A percentile compares a stretch with the other conserved stretches of the same genome.
Conservation (phyloP, 2,797 vertebrate genomes). For the Loris lydekkerianus region DNA sequence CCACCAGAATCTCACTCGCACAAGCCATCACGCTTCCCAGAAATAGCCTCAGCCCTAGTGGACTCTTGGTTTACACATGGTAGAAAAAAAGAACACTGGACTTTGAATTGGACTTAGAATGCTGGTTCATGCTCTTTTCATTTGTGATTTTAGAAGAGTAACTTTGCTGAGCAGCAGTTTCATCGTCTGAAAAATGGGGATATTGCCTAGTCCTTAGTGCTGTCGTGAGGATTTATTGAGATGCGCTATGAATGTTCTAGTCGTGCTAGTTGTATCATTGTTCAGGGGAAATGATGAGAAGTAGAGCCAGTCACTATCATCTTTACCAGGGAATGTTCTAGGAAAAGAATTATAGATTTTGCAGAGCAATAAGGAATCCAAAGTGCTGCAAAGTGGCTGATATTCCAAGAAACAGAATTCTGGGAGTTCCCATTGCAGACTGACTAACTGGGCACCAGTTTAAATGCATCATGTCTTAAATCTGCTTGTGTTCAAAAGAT, state of each 20-base stretch:
- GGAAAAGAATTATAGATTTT: conserved; percentile 33
- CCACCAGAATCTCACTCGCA: not conserved
- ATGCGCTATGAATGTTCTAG: not conserved
- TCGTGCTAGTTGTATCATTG: not conserved
- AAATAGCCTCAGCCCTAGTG: not conserved
- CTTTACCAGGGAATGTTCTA: not conserved
- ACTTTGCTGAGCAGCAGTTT: not conserved
- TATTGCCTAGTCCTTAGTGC: not conserved
- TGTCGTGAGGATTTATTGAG: not conserved
- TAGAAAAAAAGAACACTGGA: not conserved
- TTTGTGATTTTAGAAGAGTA: not conserved
- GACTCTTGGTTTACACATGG: not conserved
- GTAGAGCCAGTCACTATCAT: not conserved
- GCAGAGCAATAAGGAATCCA: not conserved
- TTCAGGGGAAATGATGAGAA: not conserved
- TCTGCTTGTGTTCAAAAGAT: conserved; percentile 69
- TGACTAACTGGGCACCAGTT: conserved; percentile 20
- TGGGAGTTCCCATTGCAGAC: conserved; percentile 11
- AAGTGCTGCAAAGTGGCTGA: not conserved
- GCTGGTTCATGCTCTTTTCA: not conserved
- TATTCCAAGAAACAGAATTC: conserved; percentile 31
- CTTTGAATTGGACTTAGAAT: not conserved
- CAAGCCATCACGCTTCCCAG: not conserved
- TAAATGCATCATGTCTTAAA: conserved; percentile 41
- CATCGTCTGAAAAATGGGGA: conserved; percentile 1